phyloP scores from a whole-genome alignment of 2,888 invertebrate species.

The Stomorhina lunata region DNA sequence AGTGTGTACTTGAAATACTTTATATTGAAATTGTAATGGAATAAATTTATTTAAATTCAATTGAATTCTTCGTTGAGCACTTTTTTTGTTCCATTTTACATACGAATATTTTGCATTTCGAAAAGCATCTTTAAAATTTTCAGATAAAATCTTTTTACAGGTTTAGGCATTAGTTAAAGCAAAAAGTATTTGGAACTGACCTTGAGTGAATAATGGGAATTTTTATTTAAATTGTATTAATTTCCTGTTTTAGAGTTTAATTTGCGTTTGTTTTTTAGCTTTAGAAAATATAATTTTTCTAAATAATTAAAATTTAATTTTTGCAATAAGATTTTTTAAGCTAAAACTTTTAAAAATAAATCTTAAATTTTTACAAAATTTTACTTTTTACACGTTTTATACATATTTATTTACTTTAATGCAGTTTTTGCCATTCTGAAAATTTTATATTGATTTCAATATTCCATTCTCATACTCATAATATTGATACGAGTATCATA shows the following conservation, averaged over 20 bases:
- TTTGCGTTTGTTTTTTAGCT: no score
- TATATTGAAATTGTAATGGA: constrained; percentile 48
- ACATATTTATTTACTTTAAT: no score
- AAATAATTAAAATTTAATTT: no score
- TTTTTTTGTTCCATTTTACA: background rate
- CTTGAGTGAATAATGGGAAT: no score
- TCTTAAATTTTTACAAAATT: no score
- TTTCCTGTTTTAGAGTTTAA: no score
- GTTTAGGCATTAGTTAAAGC: background rate
- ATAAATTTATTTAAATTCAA: constrained; percentile 55
- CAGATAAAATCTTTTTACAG: background rate
- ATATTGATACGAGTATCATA: background rate
- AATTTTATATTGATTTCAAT: background rate
- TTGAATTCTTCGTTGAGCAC: background rate
- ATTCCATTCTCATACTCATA: background rate
- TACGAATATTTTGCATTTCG: background rate
- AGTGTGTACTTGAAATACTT: constrained; percentile 48
- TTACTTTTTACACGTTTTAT: no score
- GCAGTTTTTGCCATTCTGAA: background rate
- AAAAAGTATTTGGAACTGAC: background rate
- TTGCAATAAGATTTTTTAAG: no score
- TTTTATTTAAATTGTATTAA: no score
- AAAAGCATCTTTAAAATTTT: background rate
- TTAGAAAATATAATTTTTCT: no score
- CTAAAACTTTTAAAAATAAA: no score